Base-by-base conservation (phyloP, 2,113 vertebrate species). In the Equus przewalskii region DNA sequence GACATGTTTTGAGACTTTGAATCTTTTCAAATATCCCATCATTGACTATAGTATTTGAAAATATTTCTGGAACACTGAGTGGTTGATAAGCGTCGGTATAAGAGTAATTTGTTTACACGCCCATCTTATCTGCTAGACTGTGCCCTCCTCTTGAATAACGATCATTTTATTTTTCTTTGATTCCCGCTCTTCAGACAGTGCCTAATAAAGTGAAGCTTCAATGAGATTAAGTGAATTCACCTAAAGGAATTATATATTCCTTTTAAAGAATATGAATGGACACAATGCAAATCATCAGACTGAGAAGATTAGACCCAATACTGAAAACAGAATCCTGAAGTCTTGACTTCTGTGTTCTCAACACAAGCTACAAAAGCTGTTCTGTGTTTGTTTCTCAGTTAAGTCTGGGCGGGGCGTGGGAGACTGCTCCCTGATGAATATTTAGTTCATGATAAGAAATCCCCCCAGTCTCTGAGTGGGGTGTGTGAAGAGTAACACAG, bases 1-100 rank as follows among this genome's bases (percentile, higher is more conserved):
- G 86, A 96, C 62, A 72, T 92, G n/a, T 90, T 94, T 95, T 91
- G 92, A 88, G 56, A 81, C 44, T 89, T 97, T 96, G 49, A 93
- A 36, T 90, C 51, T 83, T 89, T 95, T 89, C 54, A 95, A 94
- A 89, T 96, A 94, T 89, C 41, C n/a, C n/a, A 80, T 46, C 56
- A 65, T 33, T 76, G 81, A 79, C 81, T 85, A 5, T 51, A 90
- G 58, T 72, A 76, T 84, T 90, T 94, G 26, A 80, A 26, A 86
- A 14, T 70, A 80, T 89, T 92, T 96, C 65, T 83, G 51, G 69
- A 93, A 91, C 46, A 26, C 54, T 13, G 24, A 79, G 24, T 76
- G 2, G 64, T 15, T 87, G 64, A 49, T 36, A 75, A 65, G 33
- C 19, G 72, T 44, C 72, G 58, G 46, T 30, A 28, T 33, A 89